Evolutionary conservation across 2,113 vertebrate genomes (phyloP), one percentile per base, ranked within the genome.

Genomic region (Maccullochella peelii): DNA sequence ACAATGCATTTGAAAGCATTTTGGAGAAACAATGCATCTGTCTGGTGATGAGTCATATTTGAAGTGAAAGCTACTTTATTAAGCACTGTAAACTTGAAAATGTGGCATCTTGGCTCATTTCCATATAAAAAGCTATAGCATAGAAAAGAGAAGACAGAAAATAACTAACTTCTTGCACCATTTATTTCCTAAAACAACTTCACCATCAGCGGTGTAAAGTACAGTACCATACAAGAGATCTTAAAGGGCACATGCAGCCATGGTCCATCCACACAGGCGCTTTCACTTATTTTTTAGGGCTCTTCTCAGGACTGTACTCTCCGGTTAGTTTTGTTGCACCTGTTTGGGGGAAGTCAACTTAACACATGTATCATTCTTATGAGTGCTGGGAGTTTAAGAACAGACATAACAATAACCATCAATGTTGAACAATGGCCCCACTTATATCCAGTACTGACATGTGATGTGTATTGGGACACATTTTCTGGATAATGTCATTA

Each of bases 11-110:
- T 80, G 68, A 74, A 55, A 62, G 25, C 23, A 40, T 44, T 63
- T 87, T 36, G 55, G 11, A 30, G 15, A 59, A 44, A 73, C 15
- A 38, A 70, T 69, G 55, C 36, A 52, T 49, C 27, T 55, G 52
- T 73, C 57, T 36, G n/a, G 36, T 58, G 72, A 79, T 65, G 66
- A 65, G 66, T 57, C 16, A 38, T 15, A 73, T 38, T 47, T 83
- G 30, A 73, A 66, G 25, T 52, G 47, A 66, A 80, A 70, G 62
- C 52, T 44, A 61, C 25, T 36, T 78, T 15, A 52, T 66, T 4
- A 52, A 49, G 23, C 42, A 47, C 18, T 79, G 25, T 40, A 74
- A 86, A 79, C 40, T 58, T 1, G 7, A 59, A 42, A 70, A 65
- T 50, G 47, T 69, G 50, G 18, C 55, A 36, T 12, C 23, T 27